Evolutionary conservation across 2,113 vertebrate genomes (phyloP), one percentile per base, ranked within the genome.

Genomic region (Collichthys lucidus): DNA sequence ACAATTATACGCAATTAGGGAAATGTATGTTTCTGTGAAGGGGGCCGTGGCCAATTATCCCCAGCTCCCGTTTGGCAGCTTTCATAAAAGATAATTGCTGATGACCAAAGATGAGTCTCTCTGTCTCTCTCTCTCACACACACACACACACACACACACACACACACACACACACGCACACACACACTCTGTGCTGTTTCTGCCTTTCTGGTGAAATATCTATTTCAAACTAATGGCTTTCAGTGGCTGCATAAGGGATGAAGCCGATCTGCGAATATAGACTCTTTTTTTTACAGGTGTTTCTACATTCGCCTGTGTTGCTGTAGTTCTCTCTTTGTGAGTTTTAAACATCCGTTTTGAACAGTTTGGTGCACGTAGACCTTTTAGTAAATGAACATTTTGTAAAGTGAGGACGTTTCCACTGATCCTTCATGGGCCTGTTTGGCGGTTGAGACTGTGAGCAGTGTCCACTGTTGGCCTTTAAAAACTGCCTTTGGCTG

Each of bases 1-100:
- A 92, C 94, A 93, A 95, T 95, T 94, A 95, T 86, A 88, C 84
- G 92, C 93, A 95, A 95, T 95, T 95, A 95, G 93, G 91, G 89
- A 92, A 94, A 93, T 91, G 92, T 92, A 91, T 91, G 91, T 95
- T 94, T 91, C 91, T 93, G 85, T 87, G 89, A 89, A 92, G 86
- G 86, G 72, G 89, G 89, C 74, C 64, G 66, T 46, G 66, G 87
- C 89, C 92, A 95, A 94, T 94, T 93, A 95, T 91, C 89, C 87
- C 62, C 67, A 20, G 84, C 85, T 92, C 91, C 90, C 70, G 89
- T 94, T 93, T 92, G 91, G 92, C 91, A 90, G 93, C 92, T 94
- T 94, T 93, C 86, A 94, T 93, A 88, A 90, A 73, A 89, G 90
- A 92, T 94, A 94, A 95, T 95, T 92, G 85, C 90, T 85, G 90